phyloP scores from a whole-genome alignment of 2,888 invertebrate genomes.

The Tryphoninae sp. region DNA sequence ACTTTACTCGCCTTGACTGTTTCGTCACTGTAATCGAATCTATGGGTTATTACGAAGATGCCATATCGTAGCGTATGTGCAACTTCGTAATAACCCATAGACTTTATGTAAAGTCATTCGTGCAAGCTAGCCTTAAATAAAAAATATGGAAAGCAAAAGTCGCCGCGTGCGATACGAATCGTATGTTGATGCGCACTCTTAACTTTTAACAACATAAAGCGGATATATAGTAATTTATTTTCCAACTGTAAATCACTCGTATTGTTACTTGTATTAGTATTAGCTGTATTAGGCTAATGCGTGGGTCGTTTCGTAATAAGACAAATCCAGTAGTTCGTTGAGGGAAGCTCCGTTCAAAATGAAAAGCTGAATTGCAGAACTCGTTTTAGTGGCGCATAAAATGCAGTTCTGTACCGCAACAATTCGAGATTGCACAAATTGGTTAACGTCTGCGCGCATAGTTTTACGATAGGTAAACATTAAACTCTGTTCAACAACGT shows the following conservation, averaged over 20 bases:
- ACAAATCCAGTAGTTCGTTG: not conserved
- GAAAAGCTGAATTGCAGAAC: slow-evolving; percentile 56
- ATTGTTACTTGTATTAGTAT: slow-evolving; percentile 1
- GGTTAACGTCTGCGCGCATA: not conserved
- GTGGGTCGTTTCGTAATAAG: slow-evolving; percentile 55
- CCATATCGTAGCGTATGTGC: no score
- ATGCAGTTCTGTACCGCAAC: slow-evolving; percentile 39
- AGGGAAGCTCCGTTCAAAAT: slow-evolving; percentile 38
- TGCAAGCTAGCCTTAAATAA: not conserved
- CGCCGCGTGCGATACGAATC: not conserved
- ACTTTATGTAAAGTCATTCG: no score
- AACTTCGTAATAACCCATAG: no score
- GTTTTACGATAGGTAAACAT: not conserved
- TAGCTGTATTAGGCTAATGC: slow-evolving; percentile 26
- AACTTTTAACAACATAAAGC: not conserved
- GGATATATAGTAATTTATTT: not conserved
- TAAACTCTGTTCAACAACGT: not conserved
- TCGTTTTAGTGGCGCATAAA: slow-evolving; percentile 50
- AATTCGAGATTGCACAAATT: slow-evolving; percentile 18
- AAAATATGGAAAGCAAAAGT: not conserved
- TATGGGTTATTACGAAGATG: no score
- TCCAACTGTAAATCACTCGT: slow-evolving; percentile 16
- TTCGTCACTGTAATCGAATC: no score
- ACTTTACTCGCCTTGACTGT: no score
- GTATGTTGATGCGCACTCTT: not conserved